These are phyloP conservation scores for Cisticola juncidis DNA, from an alignment of 2,113 vertebrate genomes.

Conservation along the genomic window DNA sequence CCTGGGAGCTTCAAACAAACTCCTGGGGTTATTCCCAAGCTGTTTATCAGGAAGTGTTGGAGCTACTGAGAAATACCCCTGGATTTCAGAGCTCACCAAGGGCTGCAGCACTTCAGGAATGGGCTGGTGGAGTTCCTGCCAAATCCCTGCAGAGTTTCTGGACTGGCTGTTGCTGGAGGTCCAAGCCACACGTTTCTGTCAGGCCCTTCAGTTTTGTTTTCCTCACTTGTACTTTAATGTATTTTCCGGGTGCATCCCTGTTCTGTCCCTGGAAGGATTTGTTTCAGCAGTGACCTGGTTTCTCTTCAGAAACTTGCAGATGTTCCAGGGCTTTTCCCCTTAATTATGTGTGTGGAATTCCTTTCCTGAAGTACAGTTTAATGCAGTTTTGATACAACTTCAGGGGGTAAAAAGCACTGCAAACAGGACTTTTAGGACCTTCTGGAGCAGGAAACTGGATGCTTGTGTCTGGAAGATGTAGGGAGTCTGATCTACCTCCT, in stretches of 20 bases:
- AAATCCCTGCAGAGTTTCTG: neutral
- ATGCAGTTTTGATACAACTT: neutral
- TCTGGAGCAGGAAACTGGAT: neutral
- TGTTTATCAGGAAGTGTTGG: neutral
- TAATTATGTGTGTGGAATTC: neutral
- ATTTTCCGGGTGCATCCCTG: neutral
- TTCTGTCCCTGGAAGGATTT: neutral
- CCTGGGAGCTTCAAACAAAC: neutral
- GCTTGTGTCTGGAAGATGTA: neutral
- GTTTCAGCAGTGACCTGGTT: neutral
- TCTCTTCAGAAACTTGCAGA: neutral
- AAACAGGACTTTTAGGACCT: neutral
- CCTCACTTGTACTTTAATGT: neutral
- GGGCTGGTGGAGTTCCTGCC: neutral
- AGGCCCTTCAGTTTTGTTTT: neutral
- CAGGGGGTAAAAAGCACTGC: neutral
- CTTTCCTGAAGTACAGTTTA: neutral
- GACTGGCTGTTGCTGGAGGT: neutral
- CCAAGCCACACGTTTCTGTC: neutral
- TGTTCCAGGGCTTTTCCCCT: neutral
- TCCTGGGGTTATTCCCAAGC: rapidly evolving
- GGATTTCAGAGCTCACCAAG: neutral
- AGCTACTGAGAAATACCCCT: neutral
- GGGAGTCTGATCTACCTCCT: neutral
- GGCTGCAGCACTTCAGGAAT: neutral